Evolutionary conservation across 2,113 vertebrate genomes (phyloP).

Genomic region (Lasiurus borealis): DNA sequence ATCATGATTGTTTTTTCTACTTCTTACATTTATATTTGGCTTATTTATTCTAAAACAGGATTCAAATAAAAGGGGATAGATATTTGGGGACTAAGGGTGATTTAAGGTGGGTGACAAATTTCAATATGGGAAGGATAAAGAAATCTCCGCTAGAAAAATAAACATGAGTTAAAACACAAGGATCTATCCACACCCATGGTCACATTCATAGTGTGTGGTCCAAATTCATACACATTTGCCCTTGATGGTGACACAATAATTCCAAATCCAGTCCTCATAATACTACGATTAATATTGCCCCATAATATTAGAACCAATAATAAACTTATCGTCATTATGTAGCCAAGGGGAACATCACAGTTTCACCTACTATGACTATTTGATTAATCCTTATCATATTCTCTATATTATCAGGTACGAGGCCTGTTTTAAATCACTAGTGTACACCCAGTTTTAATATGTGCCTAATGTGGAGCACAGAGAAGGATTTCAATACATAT

Average conservation of each 20-base stretch:
- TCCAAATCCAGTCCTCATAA: not conserved
- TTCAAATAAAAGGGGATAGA: not conserved
- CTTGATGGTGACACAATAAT: not conserved
- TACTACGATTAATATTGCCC: not conserved
- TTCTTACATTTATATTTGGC: not conserved
- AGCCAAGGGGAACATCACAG: not conserved
- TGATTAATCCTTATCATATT: not conserved
- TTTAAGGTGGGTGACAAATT: not conserved
- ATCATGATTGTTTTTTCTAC: constrained; percentile 11
- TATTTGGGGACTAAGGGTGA: not conserved
- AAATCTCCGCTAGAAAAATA: not conserved
- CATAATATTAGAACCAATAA: not conserved
- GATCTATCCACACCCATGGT: not conserved
- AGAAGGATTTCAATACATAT: not conserved
- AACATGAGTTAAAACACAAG: not conserved
- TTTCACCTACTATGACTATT: not conserved
- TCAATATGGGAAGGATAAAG: not conserved
- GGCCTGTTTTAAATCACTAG: constrained; percentile 8
- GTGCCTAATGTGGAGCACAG: not conserved
- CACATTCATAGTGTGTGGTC: not conserved
- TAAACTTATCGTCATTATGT: not conserved
- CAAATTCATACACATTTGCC: not conserved
- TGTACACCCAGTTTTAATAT: not conserved
- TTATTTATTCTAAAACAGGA: constrained; percentile 23
- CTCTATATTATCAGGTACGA: not conserved